Conservation (phyloP, 1,140 invertebrate genomes). For the Xylocopa sonorina region DNA sequence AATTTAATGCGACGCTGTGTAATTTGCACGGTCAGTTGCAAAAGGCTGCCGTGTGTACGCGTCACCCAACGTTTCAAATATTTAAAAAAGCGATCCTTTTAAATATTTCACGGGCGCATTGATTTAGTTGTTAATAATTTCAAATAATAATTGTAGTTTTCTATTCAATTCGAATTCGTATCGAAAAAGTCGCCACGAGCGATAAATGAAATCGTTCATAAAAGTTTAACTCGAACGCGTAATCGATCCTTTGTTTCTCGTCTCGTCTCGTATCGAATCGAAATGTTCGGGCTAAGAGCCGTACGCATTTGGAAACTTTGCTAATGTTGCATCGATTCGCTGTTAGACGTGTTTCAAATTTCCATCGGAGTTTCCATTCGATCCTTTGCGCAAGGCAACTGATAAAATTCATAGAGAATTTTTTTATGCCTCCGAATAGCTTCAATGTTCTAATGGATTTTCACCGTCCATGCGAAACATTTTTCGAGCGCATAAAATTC, state of each 20-base stretch:
- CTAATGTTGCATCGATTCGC: constrained; percentile 1
- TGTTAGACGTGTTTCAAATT: neutral
- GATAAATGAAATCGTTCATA: neutral
- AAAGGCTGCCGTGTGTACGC: too few species aligned
- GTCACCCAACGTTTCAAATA: too few species aligned
- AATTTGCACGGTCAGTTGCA: neutral
- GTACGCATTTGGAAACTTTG: neutral
- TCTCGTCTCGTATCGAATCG: neutral
- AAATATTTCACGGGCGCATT: too few species aligned
- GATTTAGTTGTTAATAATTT: too few species aligned
- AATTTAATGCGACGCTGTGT: neutral
- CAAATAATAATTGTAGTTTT: too few species aligned
- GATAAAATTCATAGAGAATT: neutral
- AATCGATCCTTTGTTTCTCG: neutral
- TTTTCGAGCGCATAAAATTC: neutral
- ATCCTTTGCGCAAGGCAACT: neutral
- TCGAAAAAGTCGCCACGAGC: too few species aligned
- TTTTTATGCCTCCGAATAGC: neutral
- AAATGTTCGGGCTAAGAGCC: neutral
- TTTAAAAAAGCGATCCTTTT: too few species aligned
- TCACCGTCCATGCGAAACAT: neutral
- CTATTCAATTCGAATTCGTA: too few species aligned
- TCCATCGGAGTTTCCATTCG: neutral
- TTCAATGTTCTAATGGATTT: neutral
- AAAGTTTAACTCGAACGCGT: neutral